These are phyloP conservation scores for Nymphicus hollandicus DNA, from an alignment of 2,113 vertebrate genomes.

Conservation along the genomic window DNA sequence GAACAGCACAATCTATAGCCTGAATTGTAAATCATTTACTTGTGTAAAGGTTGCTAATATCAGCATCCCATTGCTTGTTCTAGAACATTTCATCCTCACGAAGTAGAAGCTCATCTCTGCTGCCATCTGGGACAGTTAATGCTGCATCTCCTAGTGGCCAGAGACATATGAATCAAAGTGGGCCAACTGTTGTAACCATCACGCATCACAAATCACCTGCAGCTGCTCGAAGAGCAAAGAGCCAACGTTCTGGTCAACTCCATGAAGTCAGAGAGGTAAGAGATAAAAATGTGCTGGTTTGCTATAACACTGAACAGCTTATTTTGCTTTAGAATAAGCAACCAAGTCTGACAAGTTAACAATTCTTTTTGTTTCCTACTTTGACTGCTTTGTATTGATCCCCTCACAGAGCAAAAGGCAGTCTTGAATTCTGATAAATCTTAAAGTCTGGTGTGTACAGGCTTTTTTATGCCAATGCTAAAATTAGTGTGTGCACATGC, in stretches of 20 bases:
- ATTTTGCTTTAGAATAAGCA: neutral
- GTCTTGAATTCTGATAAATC: neutral
- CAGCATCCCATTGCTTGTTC: slow-evolving; percentile 64
- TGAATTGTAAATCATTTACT: neutral
- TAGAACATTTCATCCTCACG: slow-evolving; percentile 84
- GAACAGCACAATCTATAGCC: neutral
- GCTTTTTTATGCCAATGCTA: neutral
- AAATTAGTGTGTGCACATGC: neutral
- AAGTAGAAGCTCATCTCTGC: slow-evolving; percentile 88
- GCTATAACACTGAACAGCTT: neutral
- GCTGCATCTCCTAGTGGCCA: slow-evolving; percentile 87
- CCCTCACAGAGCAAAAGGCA: neutral
- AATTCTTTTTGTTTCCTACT: neutral
- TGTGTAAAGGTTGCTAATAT: neutral
- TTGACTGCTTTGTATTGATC: neutral
- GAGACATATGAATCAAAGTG: slow-evolving; percentile 75
- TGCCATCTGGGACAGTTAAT: slow-evolving; percentile 81
- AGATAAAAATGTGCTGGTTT: neutral
- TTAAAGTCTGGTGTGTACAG: neutral
- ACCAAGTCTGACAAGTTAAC: neutral
- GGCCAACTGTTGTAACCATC: slow-evolving; percentile 87
- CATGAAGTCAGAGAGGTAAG: slow-evolving; percentile 95
- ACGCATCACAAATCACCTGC: slow-evolving; percentile 96
- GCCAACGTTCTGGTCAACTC: slow-evolving; percentile 83
- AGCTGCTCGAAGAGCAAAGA: slow-evolving; percentile 85